Percentiles rank a stretch among this genome's conserved stretches.
Evolutionary conservation across 1,140 invertebrate genomes (phyloP).

Genomic region (Rhopalosiphum maidis): DNA sequence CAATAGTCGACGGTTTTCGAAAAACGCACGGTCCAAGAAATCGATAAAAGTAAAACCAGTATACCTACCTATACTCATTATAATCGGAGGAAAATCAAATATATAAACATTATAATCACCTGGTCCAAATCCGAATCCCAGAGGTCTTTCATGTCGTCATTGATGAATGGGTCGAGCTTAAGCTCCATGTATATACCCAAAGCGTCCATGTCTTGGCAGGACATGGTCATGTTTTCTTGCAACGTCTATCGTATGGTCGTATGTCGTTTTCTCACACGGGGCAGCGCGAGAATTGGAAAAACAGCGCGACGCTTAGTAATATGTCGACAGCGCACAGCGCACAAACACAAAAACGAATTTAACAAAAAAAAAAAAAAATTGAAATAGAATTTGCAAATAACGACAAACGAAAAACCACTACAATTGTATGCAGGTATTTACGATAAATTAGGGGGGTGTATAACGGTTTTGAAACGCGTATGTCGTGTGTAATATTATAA

Average conservation of each 20-base stretch:
- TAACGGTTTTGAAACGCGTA: background rate
- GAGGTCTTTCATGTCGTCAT: conserved; percentile 57
- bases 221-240: conserved; percentile 22
- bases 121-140: conserved; percentile 59
- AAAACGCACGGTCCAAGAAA: background rate
- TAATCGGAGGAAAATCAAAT: background rate
- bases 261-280: background rate
- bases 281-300: background rate
- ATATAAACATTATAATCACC: conserved; percentile 44
- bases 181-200: conserved; percentile 45
- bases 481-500: background rate
- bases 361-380: background rate
- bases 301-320: background rate
- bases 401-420: background rate
- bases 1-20: background rate
- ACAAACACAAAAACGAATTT: background rate
- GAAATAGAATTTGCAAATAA: background rate
- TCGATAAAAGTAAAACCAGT: background rate
- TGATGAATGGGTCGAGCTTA: conserved; percentile 51
- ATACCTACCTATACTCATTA: background rate
- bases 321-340: no score
- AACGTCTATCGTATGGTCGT: background rate
- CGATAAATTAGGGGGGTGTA: background rate
- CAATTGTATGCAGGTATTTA: no score
- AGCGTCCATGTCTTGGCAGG: conserved; percentile 47